These are phyloP conservation scores for Zaprionus obscuricornis DNA, from an alignment of 2,888 invertebrate genomes.

Conservation along the genomic window DNA sequence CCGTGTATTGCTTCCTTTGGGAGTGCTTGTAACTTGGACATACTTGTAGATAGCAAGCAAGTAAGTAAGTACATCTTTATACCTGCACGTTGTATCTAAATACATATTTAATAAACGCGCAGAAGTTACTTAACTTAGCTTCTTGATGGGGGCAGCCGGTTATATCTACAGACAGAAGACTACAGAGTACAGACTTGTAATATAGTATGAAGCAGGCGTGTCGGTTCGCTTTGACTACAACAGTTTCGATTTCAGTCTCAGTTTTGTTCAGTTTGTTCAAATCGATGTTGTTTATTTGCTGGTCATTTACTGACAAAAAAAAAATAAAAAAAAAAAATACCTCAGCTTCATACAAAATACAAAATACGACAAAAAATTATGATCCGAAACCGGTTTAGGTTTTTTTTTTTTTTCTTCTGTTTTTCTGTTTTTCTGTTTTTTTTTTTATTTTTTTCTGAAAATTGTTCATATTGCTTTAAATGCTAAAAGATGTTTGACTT, in stretches of 20 bases:
- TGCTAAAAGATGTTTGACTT: slow-evolving; percentile 70
- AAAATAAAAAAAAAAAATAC: slow-evolving; percentile 53
- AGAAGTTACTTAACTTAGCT: slow-evolving; percentile 43
- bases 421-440: slow-evolving; percentile 27
- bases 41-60: slow-evolving; percentile 18
- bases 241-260: slow-evolving; percentile 5
- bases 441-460: slow-evolving; percentile 33
- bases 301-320: slow-evolving; percentile 70
- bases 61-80: too few relatives aligned
- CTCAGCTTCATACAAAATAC: slow-evolving; percentile 45
- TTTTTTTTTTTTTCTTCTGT: slow-evolving; percentile 38
- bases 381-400: slow-evolving; percentile 58
- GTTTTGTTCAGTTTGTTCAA: slow-evolving; percentile 40
- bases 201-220: slow-evolving; percentile 56
- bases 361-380: slow-evolving; percentile 55
- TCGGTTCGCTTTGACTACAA: slow-evolving; percentile 46
- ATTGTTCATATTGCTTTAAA: slow-evolving; percentile 64
- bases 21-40: slow-evolving; percentile 15
- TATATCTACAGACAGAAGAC: too few relatives aligned
- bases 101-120: too few relatives aligned
- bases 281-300: slow-evolving; percentile 63
- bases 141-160: slow-evolving; percentile 53
- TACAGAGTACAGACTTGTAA: too few relatives aligned
- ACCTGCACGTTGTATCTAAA: too few relatives aligned
- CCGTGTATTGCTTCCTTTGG: slow-evolving; percentile 18